phyloP scores from a whole-genome alignment of 2,797 vertebrate genomes.

The Odontamblyopus rebecca region DNA sequence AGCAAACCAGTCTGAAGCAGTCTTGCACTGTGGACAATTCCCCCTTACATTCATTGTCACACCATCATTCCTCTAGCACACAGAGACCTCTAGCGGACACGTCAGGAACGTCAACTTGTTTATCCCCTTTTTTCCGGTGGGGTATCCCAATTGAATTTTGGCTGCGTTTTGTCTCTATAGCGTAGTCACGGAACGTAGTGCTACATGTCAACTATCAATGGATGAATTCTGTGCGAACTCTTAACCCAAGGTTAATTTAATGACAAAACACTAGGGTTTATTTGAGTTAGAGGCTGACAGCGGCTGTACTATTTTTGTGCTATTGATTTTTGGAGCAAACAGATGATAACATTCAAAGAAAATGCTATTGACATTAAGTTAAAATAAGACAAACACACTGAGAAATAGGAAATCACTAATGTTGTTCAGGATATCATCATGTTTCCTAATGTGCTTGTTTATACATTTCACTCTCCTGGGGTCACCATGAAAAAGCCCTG shows the following conservation, averaged over 20 bases:
- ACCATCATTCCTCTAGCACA: constrained; percentile 39
- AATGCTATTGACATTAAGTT: constrained; percentile 30
- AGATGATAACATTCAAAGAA: constrained; percentile 38
- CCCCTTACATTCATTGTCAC: constrained; percentile 28
- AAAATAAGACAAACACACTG: constrained; percentile 17
- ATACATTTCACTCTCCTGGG: constrained; percentile 44
- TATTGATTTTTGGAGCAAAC: constrained; percentile 56
- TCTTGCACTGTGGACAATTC: constrained; percentile 44
- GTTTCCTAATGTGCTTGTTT: constrained; percentile 19
- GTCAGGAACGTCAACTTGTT: constrained; percentile 72
- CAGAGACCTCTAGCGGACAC: constrained; percentile 68
- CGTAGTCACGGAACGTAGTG: constrained; percentile 11
- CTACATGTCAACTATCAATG: neutral
- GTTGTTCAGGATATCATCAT: constrained; percentile 15
- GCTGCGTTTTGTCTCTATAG: constrained; percentile 19
- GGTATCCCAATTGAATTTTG: constrained; percentile 32
- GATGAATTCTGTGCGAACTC: constrained; percentile 3
- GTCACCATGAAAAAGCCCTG: constrained; percentile 51
- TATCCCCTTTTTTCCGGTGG: constrained; percentile 50
- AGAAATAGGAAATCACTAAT: constrained; percentile 23
- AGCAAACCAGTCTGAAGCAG: constrained; percentile 74
- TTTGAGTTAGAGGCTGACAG: constrained; percentile 20
- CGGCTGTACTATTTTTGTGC: constrained; percentile 52
- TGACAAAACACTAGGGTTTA: constrained; percentile 10
- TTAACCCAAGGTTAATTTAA: neutral